Conservation (phyloP, 2,113 vertebrate genomes). For the Hymenochirus boettgeri region DNA sequence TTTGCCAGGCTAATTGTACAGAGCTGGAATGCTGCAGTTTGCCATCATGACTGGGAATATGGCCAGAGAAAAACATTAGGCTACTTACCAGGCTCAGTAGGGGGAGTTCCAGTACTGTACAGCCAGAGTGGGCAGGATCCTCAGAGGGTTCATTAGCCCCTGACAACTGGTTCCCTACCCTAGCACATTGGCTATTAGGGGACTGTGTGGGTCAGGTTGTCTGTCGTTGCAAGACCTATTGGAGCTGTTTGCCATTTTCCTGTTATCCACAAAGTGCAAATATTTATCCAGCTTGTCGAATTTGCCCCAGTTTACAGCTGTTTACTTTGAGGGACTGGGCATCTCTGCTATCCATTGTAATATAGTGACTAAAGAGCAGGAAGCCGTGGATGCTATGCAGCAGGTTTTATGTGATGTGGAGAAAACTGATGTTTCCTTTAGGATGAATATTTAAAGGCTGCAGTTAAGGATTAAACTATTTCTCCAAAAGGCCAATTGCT, state of each 20-base stretch:
- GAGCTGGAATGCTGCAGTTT: slow-evolving; percentile 23
- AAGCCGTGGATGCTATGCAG: too few species aligned
- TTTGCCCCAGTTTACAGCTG: neutral
- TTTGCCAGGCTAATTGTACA: slow-evolving; percentile 24
- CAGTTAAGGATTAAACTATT: too few species aligned
- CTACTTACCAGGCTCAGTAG: slow-evolving; percentile 11
- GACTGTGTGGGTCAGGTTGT: too few species aligned
- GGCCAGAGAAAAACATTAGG: slow-evolving; percentile 21
- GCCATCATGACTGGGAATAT: slow-evolving; percentile 14
- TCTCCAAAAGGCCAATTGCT: too few species aligned
- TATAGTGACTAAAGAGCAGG: neutral
- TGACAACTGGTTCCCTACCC: too few species aligned
- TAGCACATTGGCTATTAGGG: too few species aligned
- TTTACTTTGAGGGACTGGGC: neutral
- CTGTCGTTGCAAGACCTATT: neutral
- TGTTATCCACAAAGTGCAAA: slow-evolving; percentile 5
- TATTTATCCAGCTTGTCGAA: slow-evolving; percentile 11
- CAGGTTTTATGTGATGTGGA: too few species aligned
- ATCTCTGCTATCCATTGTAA: neutral
- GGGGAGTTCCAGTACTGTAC: slow-evolving; percentile 3
- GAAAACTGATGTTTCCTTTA: too few species aligned
- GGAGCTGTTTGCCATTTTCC: neutral
- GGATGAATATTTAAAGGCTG: too few species aligned
- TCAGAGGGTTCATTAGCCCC: too few species aligned
- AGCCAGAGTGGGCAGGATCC: too few species aligned